phyloP scores from a whole-genome alignment of 1,140 invertebrate species.

The Leptonema lineaticorne region DNA sequence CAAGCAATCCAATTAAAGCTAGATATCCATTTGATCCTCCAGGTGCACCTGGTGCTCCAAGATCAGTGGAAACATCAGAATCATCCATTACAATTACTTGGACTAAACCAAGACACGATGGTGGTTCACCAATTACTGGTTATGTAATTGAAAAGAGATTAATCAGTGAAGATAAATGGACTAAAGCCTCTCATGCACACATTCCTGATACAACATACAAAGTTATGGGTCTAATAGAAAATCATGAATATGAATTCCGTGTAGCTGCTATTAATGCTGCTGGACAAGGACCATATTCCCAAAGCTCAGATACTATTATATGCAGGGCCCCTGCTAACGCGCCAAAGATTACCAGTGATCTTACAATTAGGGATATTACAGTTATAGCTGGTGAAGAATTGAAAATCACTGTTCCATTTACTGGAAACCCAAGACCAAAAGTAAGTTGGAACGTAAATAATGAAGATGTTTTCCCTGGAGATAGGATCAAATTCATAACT shows the following conservation, averaged over 20 bases:
- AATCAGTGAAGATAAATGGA: slow-evolving; percentile 88
- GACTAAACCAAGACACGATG: slow-evolving; percentile 91
- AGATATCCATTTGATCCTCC: slow-evolving; percentile 96
- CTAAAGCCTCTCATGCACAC: slow-evolving; percentile 79
- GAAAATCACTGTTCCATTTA: slow-evolving; percentile 91
- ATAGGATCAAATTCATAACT: slow-evolving; percentile 86
- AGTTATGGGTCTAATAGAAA: slow-evolving; percentile 87
- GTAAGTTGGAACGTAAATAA: slow-evolving; percentile 85
- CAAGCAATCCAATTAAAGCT: slow-evolving; percentile 85
- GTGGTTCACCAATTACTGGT: slow-evolving; percentile 86
- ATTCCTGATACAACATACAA: slow-evolving; percentile 79
- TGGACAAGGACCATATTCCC: slow-evolving; percentile 89
- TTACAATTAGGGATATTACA: slow-evolving; percentile 91
- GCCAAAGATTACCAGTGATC: slow-evolving; percentile 90
- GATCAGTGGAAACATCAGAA: slow-evolving; percentile 83
- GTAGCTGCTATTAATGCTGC: slow-evolving; percentile 95
- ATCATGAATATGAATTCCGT: slow-evolving; percentile 96
- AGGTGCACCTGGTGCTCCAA: slow-evolving; percentile 83
- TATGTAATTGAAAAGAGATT: slow-evolving; percentile 92
- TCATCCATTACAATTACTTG: slow-evolving; percentile 93
- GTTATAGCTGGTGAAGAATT: slow-evolving; percentile 95
- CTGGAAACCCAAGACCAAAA: slow-evolving; percentile 85
- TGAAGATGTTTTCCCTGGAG: slow-evolving; percentile 76
- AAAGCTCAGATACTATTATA: slow-evolving; percentile 86
- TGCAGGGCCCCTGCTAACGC: slow-evolving; percentile 83